Evolutionary conservation across 1,140 invertebrate genomes (phyloP), one percentile per base, ranked within the genome.

Genomic region (Camponotus pennsylvanicus): DNA sequence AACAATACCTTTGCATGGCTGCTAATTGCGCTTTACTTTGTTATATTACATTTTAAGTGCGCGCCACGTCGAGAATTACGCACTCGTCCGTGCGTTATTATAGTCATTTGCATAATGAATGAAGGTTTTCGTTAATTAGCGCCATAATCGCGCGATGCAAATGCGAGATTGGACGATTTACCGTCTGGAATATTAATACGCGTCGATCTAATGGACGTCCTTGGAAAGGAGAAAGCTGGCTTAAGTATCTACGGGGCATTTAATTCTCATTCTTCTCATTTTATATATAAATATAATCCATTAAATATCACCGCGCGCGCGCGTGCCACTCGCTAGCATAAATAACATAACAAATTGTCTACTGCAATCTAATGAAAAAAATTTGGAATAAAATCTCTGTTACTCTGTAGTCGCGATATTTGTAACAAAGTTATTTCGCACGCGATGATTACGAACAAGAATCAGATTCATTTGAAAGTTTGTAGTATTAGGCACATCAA

Each of bases 51-150:
- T 92, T 88, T 91, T 89, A 89, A 88, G 86, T 80, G 71, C n/a
- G 63, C 84, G 76, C 52, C 71, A 59, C 71, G 78, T 69, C 83
- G 89, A 89, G 88, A 92, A 92, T 92, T 88, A 90, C 89, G 88
- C 86, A 89, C 82, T 79, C 89, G 82, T 85, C 90, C 87, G 84
- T 92, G 91, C 92, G 90, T 90, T 92, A 92, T 92, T 93, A 92
- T 91, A 86, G 85, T 86, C 83, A 93, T 94, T 94, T 92, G 92
- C 92, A 94, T 94, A 93, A 94, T 93, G 90, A 94, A 93, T 91
- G 91, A 93, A 91, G 89, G 89, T 92, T 91, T 90, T 88, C 88
- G 89, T 92, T 93, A 91, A 92, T 93, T 93, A 92, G 91, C 91
- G 87, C 85, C 85, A 90, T 90, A 92, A 93, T 93, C 90, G 92